These are phyloP conservation scores for Jacana jacana DNA, from an alignment of 2,113 vertebrate genomes.

Conservation along the genomic window DNA sequence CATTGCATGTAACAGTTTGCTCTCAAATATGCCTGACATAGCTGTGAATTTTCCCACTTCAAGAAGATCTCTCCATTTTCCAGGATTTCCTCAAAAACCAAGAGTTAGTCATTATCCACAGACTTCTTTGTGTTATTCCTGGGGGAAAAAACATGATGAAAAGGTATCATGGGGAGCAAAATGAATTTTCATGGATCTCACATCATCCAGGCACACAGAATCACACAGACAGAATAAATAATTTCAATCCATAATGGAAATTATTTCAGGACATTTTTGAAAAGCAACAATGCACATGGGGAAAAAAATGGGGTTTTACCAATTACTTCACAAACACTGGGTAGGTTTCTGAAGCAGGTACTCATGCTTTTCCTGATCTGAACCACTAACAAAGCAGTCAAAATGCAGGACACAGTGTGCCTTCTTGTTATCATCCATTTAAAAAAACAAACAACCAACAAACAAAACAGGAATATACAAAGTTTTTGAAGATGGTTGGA, in stretches of 20 bases:
- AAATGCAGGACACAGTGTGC: neutral
- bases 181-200: neutral
- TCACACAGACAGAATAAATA: neutral
- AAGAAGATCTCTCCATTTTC: neutral
- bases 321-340: neutral
- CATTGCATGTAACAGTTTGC: neutral
- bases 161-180: neutral
- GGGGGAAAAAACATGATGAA: neutral
- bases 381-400: neutral
- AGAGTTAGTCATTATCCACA: neutral
- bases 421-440: neutral
- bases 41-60: neutral
- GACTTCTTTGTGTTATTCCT: neutral
- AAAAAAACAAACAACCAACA: no score
- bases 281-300: neutral
- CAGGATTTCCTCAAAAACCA: neutral
- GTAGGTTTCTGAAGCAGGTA: neutral
- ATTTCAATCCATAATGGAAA: neutral
- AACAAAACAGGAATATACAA: neutral
- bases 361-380: neutral
- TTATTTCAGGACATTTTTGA: neutral
- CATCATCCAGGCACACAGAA: neutral
- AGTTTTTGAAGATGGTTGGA: neutral
- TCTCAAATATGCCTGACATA: neutral
- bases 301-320: neutral